Evolutionary conservation across 2,888 invertebrate genomes (phyloP).

Genomic region (Reticulitermes lucifugus): DNA sequence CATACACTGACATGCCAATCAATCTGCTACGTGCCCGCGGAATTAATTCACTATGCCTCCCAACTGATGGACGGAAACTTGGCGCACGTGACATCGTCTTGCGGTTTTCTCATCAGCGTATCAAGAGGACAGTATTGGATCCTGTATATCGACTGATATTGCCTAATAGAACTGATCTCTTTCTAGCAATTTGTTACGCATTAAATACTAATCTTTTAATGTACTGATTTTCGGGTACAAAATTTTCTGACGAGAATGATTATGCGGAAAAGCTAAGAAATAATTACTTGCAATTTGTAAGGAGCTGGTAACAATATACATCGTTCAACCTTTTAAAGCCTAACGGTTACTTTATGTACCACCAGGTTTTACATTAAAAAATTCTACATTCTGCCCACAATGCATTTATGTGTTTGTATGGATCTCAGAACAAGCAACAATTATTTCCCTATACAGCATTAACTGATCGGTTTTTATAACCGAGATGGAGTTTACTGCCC

Average conservation of each 20-base stretch:
- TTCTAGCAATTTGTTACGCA: neutral
- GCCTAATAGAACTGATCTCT: neutral
- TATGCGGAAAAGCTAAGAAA: no score
- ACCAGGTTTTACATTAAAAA: no score
- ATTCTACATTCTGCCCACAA: no score
- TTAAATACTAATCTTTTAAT: neutral
- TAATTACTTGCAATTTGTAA: no score
- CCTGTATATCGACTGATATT: neutral
- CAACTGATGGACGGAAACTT: neutral
- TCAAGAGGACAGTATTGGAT: neutral
- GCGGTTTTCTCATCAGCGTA: neutral
- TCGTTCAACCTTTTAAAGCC: no score
- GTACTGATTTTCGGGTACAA: neutral
- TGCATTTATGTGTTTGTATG: no score
- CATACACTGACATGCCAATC: constrained; percentile 12
- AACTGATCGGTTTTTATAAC: no score
- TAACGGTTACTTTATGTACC: no score
- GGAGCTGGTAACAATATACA: no score
- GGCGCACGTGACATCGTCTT: constrained; percentile 20
- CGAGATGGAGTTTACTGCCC: no score
- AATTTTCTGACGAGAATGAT: neutral
- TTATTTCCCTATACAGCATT: no score
- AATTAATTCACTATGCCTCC: constrained; percentile 36
- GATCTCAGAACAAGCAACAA: no score
- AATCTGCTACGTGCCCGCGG: constrained; percentile 24